Conservation (phyloP, 1,140 invertebrate species). For the Trichomalopsis sarcophagae region DNA sequence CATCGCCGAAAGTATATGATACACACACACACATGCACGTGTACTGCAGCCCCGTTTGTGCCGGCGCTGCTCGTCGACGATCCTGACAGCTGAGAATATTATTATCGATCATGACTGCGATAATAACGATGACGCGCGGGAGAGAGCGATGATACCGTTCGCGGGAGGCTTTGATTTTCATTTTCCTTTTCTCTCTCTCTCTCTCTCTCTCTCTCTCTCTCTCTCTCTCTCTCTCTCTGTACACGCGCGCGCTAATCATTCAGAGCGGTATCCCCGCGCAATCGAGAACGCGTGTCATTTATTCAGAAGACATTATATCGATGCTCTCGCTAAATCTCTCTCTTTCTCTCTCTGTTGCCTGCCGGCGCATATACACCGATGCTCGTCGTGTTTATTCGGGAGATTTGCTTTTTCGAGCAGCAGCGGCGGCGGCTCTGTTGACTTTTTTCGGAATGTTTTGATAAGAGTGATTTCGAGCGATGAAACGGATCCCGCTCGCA, state of each 20-base stretch:
- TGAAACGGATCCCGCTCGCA: too few species aligned
- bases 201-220: background rate
- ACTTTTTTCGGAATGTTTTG: background rate
- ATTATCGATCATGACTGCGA: conserved; percentile 20
- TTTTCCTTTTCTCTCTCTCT: conserved; percentile 8
- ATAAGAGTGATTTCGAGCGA: background rate
- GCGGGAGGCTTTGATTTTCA: conserved; percentile 31
- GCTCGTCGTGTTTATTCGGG: background rate
- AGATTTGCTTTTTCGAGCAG: background rate
- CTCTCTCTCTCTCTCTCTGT: background rate
- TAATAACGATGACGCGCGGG: background rate
- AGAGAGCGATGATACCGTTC: background rate
- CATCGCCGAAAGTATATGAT: background rate
- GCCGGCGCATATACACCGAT: background rate
- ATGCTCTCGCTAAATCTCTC: background rate
- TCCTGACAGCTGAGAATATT: conserved; percentile 32
- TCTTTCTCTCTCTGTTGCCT: too few species aligned
- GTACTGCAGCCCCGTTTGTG: background rate
- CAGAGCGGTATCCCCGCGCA: background rate
- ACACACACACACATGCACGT: background rate
- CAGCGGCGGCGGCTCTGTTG: background rate
- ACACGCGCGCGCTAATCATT: background rate
- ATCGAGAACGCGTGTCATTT: conserved; percentile 50
- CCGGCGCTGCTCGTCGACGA: background rate
- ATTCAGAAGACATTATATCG: conserved; percentile 19